phyloP scores from a whole-genome alignment of 2,113 vertebrate species.

The Scomber scombrus region DNA sequence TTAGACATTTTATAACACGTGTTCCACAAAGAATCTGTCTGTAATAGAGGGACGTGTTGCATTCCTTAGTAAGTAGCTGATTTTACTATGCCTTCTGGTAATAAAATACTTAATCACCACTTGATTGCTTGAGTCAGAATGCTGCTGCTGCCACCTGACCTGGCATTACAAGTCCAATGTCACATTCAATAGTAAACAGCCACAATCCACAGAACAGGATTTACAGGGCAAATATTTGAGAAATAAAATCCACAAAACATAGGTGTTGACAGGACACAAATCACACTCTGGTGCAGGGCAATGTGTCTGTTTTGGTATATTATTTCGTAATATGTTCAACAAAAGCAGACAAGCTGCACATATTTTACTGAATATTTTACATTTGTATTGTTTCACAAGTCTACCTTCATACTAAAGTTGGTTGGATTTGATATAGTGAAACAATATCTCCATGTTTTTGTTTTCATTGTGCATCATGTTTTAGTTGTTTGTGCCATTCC shows the following conservation, averaged over 20 bases:
- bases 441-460: not conserved
- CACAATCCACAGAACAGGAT: conserved; percentile 37
- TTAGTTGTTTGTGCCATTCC: conserved; percentile 5
- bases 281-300: not conserved
- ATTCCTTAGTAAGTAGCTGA: conserved; percentile 45
- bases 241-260: conserved; percentile 44
- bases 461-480: conserved; percentile 10
- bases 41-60: conserved; percentile 30
- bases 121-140: conserved; percentile 65
- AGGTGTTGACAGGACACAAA: conserved; percentile 32
- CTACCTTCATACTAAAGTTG: not conserved
- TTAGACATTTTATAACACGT: conserved; percentile 33
- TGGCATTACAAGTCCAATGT: conserved; percentile 64
- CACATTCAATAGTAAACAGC: conserved; percentile 59
- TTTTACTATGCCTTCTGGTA: conserved; percentile 57
- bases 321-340: conserved; percentile 17
- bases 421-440: conserved; percentile 15
- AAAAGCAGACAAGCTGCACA: not conserved
- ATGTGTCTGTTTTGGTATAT: not conserved
- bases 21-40: conserved; percentile 25
- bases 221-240: conserved; percentile 57
- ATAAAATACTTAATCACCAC: conserved; percentile 68
- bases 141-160: conserved; percentile 32
- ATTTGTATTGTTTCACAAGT: not conserved
- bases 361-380: not conserved